Evolutionary conservation across 2,113 vertebrate genomes (phyloP), one percentile per base, ranked within the genome.

Genomic region (Gorsachius goisagi): DNA sequence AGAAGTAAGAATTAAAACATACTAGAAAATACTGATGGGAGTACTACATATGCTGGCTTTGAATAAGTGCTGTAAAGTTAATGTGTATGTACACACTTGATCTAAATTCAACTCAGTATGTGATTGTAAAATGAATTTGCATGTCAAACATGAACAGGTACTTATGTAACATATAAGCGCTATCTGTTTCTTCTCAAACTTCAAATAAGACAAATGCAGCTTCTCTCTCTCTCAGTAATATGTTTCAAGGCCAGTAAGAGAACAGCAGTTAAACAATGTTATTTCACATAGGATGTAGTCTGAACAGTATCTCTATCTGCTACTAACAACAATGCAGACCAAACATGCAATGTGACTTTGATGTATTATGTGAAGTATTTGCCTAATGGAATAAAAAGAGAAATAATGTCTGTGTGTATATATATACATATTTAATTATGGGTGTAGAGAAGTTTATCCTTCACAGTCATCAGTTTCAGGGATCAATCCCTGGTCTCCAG

Each of bases 1-100:
- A 84, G 32, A 86, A 90, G 67, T 35, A 91, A 95, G 94, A 92
- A 78, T 64, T 56, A 50, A 94, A 93, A 68, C 35, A 64, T 12
- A 62, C 9, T 35, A 37, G 33, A 93, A 94, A 93, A 77, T 60
- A 88, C 26, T 49, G 21, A 72, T 41, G 17, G 21, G 19, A 74
- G 16, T 47, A 44, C 15, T 79, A 35, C 35, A 35, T 22, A 49
- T 23, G 32, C 16, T 77, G 68, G 11, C 27, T 88, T 63, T 52
- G 28, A 95, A 74, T 28, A 83, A 90, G 8, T 1, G 2, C 17
- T 49, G 8, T 45, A 49, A 77, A 59, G 9, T 69, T 76, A 45
- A 76, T 26, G 37, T n/a, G 22, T 21, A 27, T 77, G 24, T 35
- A 77, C 27, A 49, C 3, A 37, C 21, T 67, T 60, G 3, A 83